phyloP scores from a whole-genome alignment of 2,888 invertebrate species.

The Cynaeus angustus region DNA sequence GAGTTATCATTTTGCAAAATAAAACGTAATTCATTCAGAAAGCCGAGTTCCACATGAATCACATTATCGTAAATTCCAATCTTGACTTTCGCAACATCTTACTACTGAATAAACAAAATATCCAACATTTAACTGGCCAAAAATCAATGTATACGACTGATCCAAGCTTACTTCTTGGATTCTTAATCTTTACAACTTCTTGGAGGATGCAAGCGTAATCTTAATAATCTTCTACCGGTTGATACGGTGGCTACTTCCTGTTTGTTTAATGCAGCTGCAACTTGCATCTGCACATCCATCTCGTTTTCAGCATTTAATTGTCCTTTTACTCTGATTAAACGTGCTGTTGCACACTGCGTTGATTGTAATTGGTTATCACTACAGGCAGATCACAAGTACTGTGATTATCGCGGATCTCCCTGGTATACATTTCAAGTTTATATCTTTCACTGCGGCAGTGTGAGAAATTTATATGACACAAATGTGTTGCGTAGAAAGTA shows the following conservation, averaged over 20 bases:
- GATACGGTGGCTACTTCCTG: slow-evolving; percentile 32
- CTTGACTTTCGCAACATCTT: no score
- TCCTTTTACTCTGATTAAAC: slow-evolving; percentile 17
- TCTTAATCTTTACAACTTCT: neutral
- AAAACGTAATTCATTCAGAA: slow-evolving; percentile 23
- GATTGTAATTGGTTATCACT: slow-evolving; percentile 39
- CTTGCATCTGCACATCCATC: slow-evolving; percentile 38
- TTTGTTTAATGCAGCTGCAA: slow-evolving; percentile 44
- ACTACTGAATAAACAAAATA: no score
- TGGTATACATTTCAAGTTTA: slow-evolving; percentile 12
- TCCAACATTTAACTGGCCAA: no score
- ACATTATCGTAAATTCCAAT: no score
- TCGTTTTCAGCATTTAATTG: slow-evolving; percentile 26
- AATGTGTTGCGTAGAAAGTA: slow-evolving; percentile 2
- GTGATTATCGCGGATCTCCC: slow-evolving; percentile 19
- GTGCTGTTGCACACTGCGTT: slow-evolving; percentile 17
- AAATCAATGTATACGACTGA: no score
- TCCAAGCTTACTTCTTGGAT: no score
- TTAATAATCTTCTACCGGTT: slow-evolving; percentile 20
- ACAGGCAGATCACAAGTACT: slow-evolving; percentile 7
- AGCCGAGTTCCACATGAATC: no score
- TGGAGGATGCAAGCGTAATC: slow-evolving; percentile 4
- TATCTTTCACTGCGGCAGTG: slow-evolving; percentile 25
- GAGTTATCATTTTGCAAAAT: slow-evolving; percentile 25
- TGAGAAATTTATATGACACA: slow-evolving; percentile 22